These are phyloP conservation scores for Emmelina monodactyla DNA, from an alignment of 2,888 invertebrate genomes.

Conservation along the genomic window DNA sequence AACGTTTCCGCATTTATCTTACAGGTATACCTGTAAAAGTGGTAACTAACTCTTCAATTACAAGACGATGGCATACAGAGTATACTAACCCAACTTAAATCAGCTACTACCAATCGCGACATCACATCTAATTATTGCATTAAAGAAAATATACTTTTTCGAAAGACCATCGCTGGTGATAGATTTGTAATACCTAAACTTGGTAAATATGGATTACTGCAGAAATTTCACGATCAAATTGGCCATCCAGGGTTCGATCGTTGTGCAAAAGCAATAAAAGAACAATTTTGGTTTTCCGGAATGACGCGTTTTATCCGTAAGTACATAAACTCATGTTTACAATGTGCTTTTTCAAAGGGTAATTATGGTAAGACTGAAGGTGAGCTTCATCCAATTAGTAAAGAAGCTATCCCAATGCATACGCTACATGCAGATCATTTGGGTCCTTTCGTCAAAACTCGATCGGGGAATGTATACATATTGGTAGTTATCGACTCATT, in stretches of 20 bases:
- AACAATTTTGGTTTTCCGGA: conserved; percentile 29
- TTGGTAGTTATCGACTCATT: conserved; percentile 5
- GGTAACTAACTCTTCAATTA: not conserved
- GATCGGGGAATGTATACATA: conserved; percentile 7
- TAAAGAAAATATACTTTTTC: not conserved
- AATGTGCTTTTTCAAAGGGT: conserved; percentile 9
- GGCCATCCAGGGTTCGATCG: not conserved
- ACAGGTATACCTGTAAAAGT: conserved; percentile 10
- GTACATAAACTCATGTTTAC: conserved; percentile 21
- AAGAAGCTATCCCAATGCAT: conserved; percentile 8
- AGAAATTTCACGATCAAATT: conserved; percentile 1
- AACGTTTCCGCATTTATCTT: conserved; percentile 10
- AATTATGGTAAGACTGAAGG: conserved; percentile 13
- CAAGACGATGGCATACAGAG: conserved; percentile 1
- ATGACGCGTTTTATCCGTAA: conserved; percentile 28
- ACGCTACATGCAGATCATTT: conserved; percentile 11
- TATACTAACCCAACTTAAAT: not conserved
- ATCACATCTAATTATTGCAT: not conserved
- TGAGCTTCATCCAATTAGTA: conserved; percentile 12
- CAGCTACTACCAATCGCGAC: not conserved
- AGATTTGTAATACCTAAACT: conserved; percentile 1
- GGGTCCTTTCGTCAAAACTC: conserved; percentile 12
- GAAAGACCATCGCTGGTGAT: not conserved
- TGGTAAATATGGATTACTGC: not conserved
- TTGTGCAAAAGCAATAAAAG: not conserved